Base-by-base conservation (phyloP, 2,888 invertebrate species). In the Cheilosia variabilis region DNA sequence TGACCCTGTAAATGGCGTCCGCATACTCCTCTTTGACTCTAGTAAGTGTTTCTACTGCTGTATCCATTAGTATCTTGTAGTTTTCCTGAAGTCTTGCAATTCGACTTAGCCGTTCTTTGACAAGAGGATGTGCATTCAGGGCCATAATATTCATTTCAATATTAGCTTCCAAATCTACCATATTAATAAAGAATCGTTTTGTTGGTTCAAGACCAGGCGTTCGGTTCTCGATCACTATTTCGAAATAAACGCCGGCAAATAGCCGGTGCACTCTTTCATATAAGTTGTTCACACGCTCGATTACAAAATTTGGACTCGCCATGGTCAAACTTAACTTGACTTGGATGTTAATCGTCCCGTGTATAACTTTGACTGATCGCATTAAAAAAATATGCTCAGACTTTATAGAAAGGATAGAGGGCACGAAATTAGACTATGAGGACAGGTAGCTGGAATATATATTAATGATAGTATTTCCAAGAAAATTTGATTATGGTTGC, bases 1-100 rank as follows among this genome's bases (percentile, higher is more conserved):
- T 55, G 17, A 55, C 15, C 2, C 17, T 17, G 31, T 55, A 55
- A 17, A 17, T 15, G 4, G 34, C 17, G 7, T 31, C 17, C 15
- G 1, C 13, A 15, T 31, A 34, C 9, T 55, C 17, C 55, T 55
- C 31, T 31, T 27, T 15, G 7, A 55, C 31, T 34, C 17, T 19
- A 5, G 6, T 34, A 1, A 55, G 34, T n/a, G 55, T 34, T 31
- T 31, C 55, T 17, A n/a, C 7, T 9, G 55, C 34, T 1, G 31
- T 17, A n/a, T 55, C 55, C 31, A 31, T 17, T 31, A 55, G 13
- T 17, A 55, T 34, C 17, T 31, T 31, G 15, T 17, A 55, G 31
- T 55, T 55, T 10, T 34, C 55, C 17, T 55, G 55, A n/a, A 55
- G 17, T 34, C 34, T 55, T 17, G 31, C n/a, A 22, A 55, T 55